Percentiles rank a stretch among this genome's conserved stretches.
Conservation (phyloP, 2,113 vertebrate species). For the Oryzias melastigma region DNA sequence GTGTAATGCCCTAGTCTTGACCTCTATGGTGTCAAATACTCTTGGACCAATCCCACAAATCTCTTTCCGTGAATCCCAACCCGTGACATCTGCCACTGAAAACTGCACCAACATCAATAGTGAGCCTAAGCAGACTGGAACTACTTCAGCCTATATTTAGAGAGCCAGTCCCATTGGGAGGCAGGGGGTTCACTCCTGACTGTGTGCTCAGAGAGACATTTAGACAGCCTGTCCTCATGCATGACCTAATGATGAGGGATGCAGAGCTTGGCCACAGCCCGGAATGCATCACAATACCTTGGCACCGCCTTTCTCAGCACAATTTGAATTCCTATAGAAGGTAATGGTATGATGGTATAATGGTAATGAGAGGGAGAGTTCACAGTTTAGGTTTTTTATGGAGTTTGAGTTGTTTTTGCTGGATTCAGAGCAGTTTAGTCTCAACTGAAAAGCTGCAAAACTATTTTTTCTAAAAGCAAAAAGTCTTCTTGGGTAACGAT, state of each 20-base stretch:
- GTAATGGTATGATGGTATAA: conserved; percentile 49
- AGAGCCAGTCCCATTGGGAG: conserved; percentile 10
- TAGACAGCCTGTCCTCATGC: conserved; percentile 24
- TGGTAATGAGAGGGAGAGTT: conserved; percentile 53
- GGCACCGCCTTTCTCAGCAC: conserved; percentile 59
- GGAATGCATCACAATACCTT: conserved; percentile 70
- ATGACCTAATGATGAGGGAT: conserved; percentile 42
- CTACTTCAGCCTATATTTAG: conserved; percentile 57
- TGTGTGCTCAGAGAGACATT: conserved; percentile 24
- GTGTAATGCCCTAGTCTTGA: conserved; percentile 49
- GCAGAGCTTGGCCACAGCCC: conserved; percentile 32
- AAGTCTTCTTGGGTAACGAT: background rate
- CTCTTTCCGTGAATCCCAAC: conserved; percentile 53
- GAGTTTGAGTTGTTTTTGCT: conserved; percentile 7
- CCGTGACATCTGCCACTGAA: conserved; percentile 67
- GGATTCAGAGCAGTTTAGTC: background rate
- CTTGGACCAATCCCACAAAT: conserved; percentile 57
- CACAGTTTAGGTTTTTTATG: conserved; percentile 44
- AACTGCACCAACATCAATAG: conserved; percentile 66
- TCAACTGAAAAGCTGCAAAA: background rate
- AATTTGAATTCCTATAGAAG: conserved; percentile 72
- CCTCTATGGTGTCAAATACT: conserved; percentile 53
- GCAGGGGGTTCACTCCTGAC: conserved; percentile 18
- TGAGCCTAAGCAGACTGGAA: conserved; percentile 47
- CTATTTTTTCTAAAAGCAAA: background rate